phyloP scores from a whole-genome alignment of 2,888 invertebrate species.

The Sinotaia quadrata region DNA sequence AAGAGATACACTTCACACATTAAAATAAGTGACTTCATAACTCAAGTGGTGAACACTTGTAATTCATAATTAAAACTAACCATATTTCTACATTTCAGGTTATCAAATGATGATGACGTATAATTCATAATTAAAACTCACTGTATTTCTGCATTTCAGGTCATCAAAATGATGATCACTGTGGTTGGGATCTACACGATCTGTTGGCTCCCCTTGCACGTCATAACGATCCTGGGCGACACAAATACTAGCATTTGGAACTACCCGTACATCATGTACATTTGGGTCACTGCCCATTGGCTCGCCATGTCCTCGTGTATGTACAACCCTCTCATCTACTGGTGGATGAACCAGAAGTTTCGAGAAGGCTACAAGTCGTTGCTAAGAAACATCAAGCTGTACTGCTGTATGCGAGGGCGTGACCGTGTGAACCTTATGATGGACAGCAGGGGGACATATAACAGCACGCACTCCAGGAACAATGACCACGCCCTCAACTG shows the following conservation, averaged over 20 bases:
- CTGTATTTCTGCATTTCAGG: too few relatives aligned
- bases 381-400: conserved; percentile 16
- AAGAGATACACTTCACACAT: too few relatives aligned
- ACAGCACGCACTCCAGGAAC: conserved; percentile 5
- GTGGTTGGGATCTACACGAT: conserved; percentile 93
- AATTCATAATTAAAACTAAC: too few relatives aligned
- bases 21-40: too few relatives aligned
- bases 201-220: conserved; percentile 94
- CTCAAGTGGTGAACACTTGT: too few relatives aligned
- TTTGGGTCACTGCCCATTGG: conserved; percentile 76
- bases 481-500: neutral
- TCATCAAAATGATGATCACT: conserved; percentile 85
- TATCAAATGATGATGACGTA: too few relatives aligned
- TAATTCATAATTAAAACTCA: too few relatives aligned
- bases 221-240: conserved; percentile 84
- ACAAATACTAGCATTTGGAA: conserved; percentile 46
- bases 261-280: conserved; percentile 41
- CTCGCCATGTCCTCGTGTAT: conserved; percentile 96
- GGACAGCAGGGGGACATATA: conserved; percentile 5
- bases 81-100: too few relatives aligned
- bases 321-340: conserved; percentile 96
- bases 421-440: conserved; percentile 13
- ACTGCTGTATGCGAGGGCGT: conserved; percentile 16
- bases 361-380: conserved; percentile 44
- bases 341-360: conserved; percentile 92